These are phyloP conservation scores for Phaethornis superciliosus DNA, from an alignment of 2,113 vertebrate species.

Conservation along the genomic window DNA sequence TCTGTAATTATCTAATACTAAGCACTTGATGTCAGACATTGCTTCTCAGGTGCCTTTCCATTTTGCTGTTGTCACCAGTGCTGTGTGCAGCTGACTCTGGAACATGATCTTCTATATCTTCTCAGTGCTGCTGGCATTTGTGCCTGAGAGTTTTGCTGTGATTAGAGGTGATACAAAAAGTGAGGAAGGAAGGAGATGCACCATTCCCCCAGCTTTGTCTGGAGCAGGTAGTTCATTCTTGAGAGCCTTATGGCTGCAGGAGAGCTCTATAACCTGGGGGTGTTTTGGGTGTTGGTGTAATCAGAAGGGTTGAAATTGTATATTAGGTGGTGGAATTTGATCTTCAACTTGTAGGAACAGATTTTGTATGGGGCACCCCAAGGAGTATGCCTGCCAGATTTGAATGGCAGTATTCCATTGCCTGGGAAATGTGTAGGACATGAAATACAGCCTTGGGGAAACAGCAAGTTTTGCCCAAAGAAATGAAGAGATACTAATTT, in stretches of 20 bases:
- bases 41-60: not conserved
- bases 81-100: not conserved
- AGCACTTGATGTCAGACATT: not conserved
- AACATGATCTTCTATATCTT: not conserved
- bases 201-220: not conserved
- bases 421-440: conserved; percentile 67
- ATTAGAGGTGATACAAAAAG: not conserved
- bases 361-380: not conserved
- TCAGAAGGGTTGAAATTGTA: not conserved
- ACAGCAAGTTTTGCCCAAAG: conserved; percentile 37
- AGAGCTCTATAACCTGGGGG: not conserved
- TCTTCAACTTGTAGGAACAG: not conserved
- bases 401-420: conserved; percentile 44
- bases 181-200: not conserved
- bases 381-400: not conserved
- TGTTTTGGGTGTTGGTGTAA: not conserved
- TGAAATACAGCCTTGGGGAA: conserved; percentile 50
- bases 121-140: not conserved
- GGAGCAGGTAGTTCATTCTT: not conserved
- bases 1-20: not conserved
- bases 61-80: not conserved
- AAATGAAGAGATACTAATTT: conserved; percentile 20
- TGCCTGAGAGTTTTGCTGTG: not conserved
- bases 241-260: not conserved
- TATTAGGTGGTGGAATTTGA: conserved; percentile 17